These are phyloP conservation scores for Melanotaenia duboulayi DNA, from an alignment of 2,113 vertebrate genomes.

Conservation along the genomic window DNA sequence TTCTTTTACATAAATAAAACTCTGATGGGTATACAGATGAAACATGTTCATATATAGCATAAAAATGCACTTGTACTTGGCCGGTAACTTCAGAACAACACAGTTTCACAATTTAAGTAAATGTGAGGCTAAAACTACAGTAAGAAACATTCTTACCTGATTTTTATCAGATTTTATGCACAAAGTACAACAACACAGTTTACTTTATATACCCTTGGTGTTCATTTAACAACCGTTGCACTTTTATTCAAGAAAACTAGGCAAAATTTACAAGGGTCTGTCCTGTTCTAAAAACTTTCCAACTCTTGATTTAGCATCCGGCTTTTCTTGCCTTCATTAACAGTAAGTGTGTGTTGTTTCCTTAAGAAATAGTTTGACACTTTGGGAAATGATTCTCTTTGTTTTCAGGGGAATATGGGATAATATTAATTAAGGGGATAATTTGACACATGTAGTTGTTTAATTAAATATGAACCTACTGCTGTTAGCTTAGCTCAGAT, in stretches of 20 bases:
- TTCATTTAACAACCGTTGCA: conserved; percentile 18
- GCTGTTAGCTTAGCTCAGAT: neutral
- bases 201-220: conserved; percentile 30
- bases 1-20: conserved; percentile 75
- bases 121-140: conserved; percentile 48
- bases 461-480: neutral
- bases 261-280: conserved; percentile 32
- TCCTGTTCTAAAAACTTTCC: conserved; percentile 4
- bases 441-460: neutral
- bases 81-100: conserved; percentile 53
- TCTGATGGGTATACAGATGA: conserved; percentile 55
- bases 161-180: conserved; percentile 41
- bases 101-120: conserved; percentile 56
- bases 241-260: conserved; percentile 14
- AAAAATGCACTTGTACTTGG: conserved; percentile 49
- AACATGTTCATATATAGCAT: conserved; percentile 46
- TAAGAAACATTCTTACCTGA: conserved; percentile 47
- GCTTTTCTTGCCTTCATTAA: conserved; percentile 20
- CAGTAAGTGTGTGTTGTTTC: neutral
- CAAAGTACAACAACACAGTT: conserved; percentile 43
- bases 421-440: too few relatives aligned
- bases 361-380: conserved; percentile 35
- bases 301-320: conserved; percentile 11
- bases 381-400: neutral
- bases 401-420: neutral